These are phyloP conservation scores for Littorina saxatilis DNA, from an alignment of 1,140 invertebrate species.

Conservation along the genomic window DNA sequence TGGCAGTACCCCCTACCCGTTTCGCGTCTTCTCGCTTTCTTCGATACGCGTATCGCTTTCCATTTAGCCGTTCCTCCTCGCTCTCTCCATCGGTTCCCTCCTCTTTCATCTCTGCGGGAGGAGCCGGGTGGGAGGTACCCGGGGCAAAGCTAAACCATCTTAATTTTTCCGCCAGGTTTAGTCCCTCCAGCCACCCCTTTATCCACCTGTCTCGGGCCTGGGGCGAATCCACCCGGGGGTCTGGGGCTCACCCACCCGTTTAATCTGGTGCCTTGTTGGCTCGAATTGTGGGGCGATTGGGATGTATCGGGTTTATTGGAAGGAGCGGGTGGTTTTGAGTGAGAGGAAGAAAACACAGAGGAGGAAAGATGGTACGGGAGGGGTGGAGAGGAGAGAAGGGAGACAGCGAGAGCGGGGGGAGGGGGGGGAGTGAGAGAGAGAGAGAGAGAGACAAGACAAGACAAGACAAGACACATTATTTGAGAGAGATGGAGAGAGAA, in stretches of 20 bases:
- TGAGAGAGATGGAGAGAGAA: too few relatives aligned
- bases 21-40: too few relatives aligned
- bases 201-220: background rate
- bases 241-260: conserved; percentile 9
- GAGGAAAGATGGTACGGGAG: too few relatives aligned
- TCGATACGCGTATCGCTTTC: too few relatives aligned
- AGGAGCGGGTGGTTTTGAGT: too few relatives aligned
- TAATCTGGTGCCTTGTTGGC: conserved; percentile 1
- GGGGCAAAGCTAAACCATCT: conserved; percentile 8
- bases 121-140: background rate
- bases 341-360: too few relatives aligned
- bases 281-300: too few relatives aligned
- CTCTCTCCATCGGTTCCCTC: background rate
- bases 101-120: background rate
- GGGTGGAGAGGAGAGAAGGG: too few relatives aligned
- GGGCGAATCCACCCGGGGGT: background rate
- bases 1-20: too few relatives aligned
- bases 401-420: too few relatives aligned
- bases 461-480: background rate
- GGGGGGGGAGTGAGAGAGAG: background rate
- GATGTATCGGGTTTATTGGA: too few relatives aligned
- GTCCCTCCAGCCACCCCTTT: background rate
- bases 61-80: background rate
- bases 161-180: conserved; percentile 6
- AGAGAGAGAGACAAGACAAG: background rate